A percentile compares a stretch with the other conserved stretches of the same genome.
Evolutionary conservation across 2,113 vertebrate species (phyloP).

Genomic region (Phoenicopterus ruber): DNA sequence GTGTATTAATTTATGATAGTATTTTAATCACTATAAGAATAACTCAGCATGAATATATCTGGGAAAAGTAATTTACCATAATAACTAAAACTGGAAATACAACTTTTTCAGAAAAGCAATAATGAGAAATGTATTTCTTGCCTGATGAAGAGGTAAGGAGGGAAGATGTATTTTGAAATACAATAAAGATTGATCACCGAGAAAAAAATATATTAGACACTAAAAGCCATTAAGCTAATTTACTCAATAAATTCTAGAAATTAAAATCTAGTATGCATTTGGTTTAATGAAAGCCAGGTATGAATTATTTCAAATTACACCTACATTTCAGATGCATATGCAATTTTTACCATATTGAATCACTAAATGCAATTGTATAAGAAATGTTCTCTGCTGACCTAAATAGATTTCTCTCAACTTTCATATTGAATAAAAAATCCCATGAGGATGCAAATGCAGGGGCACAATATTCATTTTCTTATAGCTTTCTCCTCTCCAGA

Average conservation of each 20-base stretch:
- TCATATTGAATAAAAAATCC: neutral
- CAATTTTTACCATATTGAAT: neutral
- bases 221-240: constrained; percentile 48
- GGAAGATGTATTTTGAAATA: constrained; percentile 40
- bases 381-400: neutral
- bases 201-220: neutral
- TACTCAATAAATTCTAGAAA: constrained; percentile 42
- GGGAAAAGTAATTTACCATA: neutral
- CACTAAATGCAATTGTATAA: neutral
- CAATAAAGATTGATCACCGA: constrained; percentile 41
- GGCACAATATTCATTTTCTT: neutral
- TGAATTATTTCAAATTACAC: constrained; percentile 21
- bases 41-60: neutral
- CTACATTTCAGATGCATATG: neutral
- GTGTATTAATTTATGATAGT: constrained; percentile 11
- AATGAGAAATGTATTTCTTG: constrained; percentile 22
- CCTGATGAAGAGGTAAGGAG: constrained; percentile 4
- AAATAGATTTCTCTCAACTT: neutral
- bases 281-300: constrained; percentile 20
- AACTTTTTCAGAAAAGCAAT: constrained; percentile 31
- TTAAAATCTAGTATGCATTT: constrained; percentile 15
- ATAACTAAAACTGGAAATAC: constrained; percentile 39
- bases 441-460: neutral
- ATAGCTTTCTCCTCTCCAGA: neutral
- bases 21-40: neutral